Base-by-base conservation (phyloP, 92 coral and sea anemone species). In the Galaxea fascicularis region DNA sequence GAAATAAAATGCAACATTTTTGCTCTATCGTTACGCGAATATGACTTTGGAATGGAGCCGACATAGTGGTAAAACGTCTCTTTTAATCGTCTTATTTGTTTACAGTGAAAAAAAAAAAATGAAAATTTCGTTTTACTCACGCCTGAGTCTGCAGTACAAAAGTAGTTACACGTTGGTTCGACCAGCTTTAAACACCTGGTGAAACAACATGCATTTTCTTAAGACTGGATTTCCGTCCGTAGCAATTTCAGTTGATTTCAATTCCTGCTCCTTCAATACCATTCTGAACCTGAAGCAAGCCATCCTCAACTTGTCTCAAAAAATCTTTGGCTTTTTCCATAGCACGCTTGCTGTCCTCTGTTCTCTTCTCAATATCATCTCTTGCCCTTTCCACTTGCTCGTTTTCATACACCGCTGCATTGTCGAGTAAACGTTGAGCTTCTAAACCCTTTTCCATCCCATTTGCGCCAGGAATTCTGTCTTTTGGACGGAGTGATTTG, bases 301-400 rank as follows among this genome's bases (percentile, higher is more conserved):
- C 90, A 30, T 89, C 75, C 66, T 92, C 90, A 7, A 94, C 77
- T 39, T 67, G 70, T 35, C 67, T 29, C 74, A 94, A 65, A 65
- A 94, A 92, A 10, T 56, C 47, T 18, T 77, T 80, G 25, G 95
- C 91, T 65, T 85, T 87, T 41, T 82, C 79, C 24, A 92, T 26
- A 10, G 95, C 93, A 13, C 80, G 77, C 21, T 81, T 73, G 91
- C 87, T 92, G 63, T 87, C 92, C 41, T 80, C 58, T 13, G 90
- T 80, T 8, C 85, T 93, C 46, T 92, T 88, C 77, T 87, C 87
- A 39, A 94, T 76, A 65, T 76, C 89, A 66, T 86, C 87, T 62
- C 84, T 86, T 28, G 94, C 95, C 29, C 51, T 87, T 54, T 35
- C 65, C 68, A 89, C 91, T 41, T 86, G 85, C 31, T 91, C 69